Evolutionary conservation across 2,113 vertebrate genomes (phyloP).

Genomic region (Syrrhaptes paradoxus): DNA sequence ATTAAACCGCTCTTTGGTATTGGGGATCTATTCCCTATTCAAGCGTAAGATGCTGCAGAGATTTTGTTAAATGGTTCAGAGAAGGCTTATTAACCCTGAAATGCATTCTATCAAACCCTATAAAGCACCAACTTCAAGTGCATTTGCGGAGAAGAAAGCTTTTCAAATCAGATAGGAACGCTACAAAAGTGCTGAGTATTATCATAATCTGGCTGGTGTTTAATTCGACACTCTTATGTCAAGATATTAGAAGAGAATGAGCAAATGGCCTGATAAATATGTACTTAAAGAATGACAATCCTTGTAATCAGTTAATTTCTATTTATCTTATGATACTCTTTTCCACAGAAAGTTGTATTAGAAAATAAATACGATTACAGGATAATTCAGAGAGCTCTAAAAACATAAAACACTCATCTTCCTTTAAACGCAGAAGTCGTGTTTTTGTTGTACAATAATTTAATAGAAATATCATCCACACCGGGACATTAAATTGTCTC

Average conservation of each 20-base stretch:
- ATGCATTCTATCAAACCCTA: slow-evolving; percentile 40
- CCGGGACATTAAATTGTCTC: not conserved
- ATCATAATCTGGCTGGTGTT: slow-evolving; percentile 55
- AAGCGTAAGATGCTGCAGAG: slow-evolving; percentile 5
- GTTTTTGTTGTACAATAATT: not conserved
- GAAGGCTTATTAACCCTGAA: slow-evolving; percentile 53
- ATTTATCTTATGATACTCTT: slow-evolving; percentile 58
- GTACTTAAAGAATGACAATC: slow-evolving; percentile 50
- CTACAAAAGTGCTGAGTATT: slow-evolving; percentile 42
- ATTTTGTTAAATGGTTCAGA: slow-evolving; percentile 43
- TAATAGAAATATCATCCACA: not conserved
- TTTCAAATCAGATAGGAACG: slow-evolving; percentile 46
- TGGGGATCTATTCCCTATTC: not conserved
- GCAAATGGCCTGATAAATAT: slow-evolving; percentile 61
- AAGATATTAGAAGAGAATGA: slow-evolving; percentile 58
- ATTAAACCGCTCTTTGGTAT: slow-evolving; percentile 34
- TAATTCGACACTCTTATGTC: slow-evolving; percentile 58
- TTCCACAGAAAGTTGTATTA: slow-evolving; percentile 30
- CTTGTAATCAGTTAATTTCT: slow-evolving; percentile 61
- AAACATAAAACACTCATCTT: not conserved
- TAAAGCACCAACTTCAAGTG: slow-evolving; percentile 43
- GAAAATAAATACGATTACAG: slow-evolving; percentile 58
- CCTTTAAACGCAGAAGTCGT: not conserved
- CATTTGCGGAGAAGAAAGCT: slow-evolving; percentile 54
- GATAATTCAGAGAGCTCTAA: slow-evolving; percentile 24